Evolutionary conservation across 2,888 invertebrate species (phyloP), one percentile per base, ranked within the genome.

Genomic region (Amblyjoppa proteus): DNA sequence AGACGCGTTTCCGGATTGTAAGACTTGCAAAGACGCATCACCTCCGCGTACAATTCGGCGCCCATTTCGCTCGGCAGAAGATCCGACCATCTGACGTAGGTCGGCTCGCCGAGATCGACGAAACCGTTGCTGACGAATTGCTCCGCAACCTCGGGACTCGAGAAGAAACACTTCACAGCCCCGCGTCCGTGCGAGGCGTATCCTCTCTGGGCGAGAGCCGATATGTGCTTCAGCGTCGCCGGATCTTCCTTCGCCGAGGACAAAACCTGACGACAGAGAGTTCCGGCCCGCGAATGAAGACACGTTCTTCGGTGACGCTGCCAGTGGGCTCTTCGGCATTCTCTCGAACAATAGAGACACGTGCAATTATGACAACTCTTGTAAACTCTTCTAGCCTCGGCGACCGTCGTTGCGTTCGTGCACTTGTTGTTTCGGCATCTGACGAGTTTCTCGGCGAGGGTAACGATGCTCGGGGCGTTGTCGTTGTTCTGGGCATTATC

Each of bases 351-450:
- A 94, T 99, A 99, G 92, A 97, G 96, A 92, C 98, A 98, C 89
- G 97, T 97, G 95, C 99, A 99, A 94, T 99, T 99, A 95, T 98
- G 98, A 94, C 98, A 98, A 90, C 97, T 97, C 94, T 99, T 98
- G 95, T 97, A 99, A 90, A 96, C 96, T 89, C 96, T 95, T 89
- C 97, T 96, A 85, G 99, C 99, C 89, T 98, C 97, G 83, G 96
- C 95, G 81, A 97, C 94, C 2, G 96, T 96, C 70, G 97, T 95
- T 82, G 96, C 96, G 81, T 97, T 96, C 89, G 95, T 95, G 94
- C 98, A 98, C 93, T 97, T 97, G 88, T 97, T 97, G 94, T 97
- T 97, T 88, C 97, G 96, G 94, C 98, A 98, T 89, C 96, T 96
- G 89, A 97, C 95, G 13, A 85, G 56, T 68, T 95, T 94, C 69